Evolutionary conservation across 2,888 invertebrate genomes (phyloP).

Genomic region (Miltochrista miniata): DNA sequence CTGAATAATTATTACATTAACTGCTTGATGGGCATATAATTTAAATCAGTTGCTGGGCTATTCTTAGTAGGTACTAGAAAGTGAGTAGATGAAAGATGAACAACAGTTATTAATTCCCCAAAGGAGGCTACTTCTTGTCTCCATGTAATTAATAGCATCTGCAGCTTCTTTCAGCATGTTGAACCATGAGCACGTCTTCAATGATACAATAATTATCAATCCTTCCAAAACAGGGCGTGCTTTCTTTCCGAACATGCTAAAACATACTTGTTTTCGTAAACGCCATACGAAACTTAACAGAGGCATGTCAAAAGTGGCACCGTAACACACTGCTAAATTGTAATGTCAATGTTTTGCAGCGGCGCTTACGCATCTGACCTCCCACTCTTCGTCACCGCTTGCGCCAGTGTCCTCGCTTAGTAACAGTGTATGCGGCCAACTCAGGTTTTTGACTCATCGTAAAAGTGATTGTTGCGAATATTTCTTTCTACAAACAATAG

Average conservation of each 20-base stretch:
- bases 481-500: not conserved
- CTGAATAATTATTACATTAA: too few species aligned
- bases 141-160: not conserved
- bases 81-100: too few species aligned
- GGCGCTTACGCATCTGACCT: conserved; percentile 24
- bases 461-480: not conserved
- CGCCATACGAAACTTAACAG: conserved; percentile 21
- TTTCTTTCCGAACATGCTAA: conserved; percentile 10
- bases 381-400: not conserved
- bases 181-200: too few species aligned
- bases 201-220: too few species aligned
- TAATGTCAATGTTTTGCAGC: conserved; percentile 39
- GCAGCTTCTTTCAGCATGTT: not conserved
- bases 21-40: too few species aligned
- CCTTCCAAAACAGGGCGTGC: not conserved
- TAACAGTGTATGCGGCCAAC: not conserved
- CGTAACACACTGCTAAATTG: conserved; percentile 26
- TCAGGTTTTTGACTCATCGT: not conserved
- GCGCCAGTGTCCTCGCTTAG: not conserved
- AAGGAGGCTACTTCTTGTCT: not conserved
- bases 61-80: too few species aligned
- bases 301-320: conserved; percentile 17
- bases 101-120: too few species aligned
- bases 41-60: too few species aligned
- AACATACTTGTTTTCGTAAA: conserved; percentile 16